phyloP scores from a whole-genome alignment of 2,113 vertebrate species.

The cattle (Bos taurus) region DNA sequence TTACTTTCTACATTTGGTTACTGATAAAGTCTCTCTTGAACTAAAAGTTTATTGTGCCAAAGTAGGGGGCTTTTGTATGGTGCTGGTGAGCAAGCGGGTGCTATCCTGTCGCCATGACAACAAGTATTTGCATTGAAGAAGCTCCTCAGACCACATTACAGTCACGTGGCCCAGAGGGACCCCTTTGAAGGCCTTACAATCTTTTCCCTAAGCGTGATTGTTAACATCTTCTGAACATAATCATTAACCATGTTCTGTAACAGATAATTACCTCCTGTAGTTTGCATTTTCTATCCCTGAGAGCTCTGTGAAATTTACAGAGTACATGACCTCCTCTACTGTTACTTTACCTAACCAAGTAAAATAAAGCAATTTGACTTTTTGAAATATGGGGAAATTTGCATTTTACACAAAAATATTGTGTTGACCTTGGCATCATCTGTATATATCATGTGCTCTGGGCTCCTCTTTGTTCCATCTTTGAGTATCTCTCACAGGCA shows the following conservation, averaged over 20 bases:
- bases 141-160: slow-evolving; percentile 65
- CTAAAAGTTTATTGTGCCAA: slow-evolving; percentile 13
- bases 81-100: background rate
- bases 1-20: slow-evolving; percentile 20
- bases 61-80: slow-evolving; percentile 34
- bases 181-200: slow-evolving; percentile 75
- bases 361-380: background rate
- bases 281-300: slow-evolving; percentile 43
- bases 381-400: slow-evolving; percentile 23
- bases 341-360: background rate
- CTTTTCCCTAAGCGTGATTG: slow-evolving; percentile 73
- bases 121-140: slow-evolving; percentile 71
- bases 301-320: background rate
- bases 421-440: background rate
- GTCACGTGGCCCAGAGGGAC: slow-evolving; percentile 67
- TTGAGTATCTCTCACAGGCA: background rate
- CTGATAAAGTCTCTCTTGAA: slow-evolving; percentile 27
- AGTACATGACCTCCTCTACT: background rate
- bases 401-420: background rate
- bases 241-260: slow-evolving; percentile 72
- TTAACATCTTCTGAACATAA: slow-evolving; percentile 74
- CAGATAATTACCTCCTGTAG: slow-evolving; percentile 70
- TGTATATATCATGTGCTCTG: rapidly evolving
- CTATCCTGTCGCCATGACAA: slow-evolving; percentile 77
- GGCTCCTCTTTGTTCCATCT: background rate